Evolutionary conservation across 1,140 invertebrate species (phyloP).

Genomic region (Conus betulinus): DNA sequence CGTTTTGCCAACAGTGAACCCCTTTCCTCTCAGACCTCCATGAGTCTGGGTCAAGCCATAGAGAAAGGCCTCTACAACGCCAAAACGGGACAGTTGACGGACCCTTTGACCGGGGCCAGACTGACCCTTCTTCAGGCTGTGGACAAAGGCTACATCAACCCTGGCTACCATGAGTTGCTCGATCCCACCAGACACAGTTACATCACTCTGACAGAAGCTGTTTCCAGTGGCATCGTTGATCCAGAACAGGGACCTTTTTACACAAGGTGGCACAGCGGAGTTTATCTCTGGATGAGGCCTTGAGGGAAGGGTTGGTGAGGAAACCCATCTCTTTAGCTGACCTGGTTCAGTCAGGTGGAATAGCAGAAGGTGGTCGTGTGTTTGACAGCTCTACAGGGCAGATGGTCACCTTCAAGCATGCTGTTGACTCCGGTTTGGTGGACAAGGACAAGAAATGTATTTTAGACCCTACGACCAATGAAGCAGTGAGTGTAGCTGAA

Average conservation of each 20-base stretch:
- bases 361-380: constrained; percentile 83
- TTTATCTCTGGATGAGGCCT: constrained; percentile 87
- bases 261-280: constrained; percentile 85
- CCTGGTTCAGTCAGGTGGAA: constrained; percentile 76
- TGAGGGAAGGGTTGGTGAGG: constrained; percentile 85
- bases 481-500: constrained; percentile 89
- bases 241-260: constrained; percentile 79
- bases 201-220: constrained; percentile 69
- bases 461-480: constrained; percentile 83
- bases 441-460: constrained; percentile 91
- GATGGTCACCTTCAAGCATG: constrained; percentile 87
- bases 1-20: constrained; percentile 79
- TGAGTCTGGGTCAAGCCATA: constrained; percentile 87
- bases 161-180: constrained; percentile 77
- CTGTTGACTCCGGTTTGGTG: constrained; percentile 88
- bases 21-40: constrained; percentile 59
- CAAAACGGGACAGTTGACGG: constrained; percentile 79
- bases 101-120: constrained; percentile 85
- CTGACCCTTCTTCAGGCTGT: constrained; percentile 84
- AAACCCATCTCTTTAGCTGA: constrained; percentile 95
- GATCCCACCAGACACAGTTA: constrained; percentile 57
- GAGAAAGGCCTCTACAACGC: constrained; percentile 78
- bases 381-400: constrained; percentile 86
- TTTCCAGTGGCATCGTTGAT: constrained; percentile 66
- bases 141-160: constrained; percentile 83